A percentile compares a stretch with the other conserved stretches of the same genome.
phyloP scores from a whole-genome alignment of 2,888 invertebrate species.

The Pyrocoelia pectoralis region DNA sequence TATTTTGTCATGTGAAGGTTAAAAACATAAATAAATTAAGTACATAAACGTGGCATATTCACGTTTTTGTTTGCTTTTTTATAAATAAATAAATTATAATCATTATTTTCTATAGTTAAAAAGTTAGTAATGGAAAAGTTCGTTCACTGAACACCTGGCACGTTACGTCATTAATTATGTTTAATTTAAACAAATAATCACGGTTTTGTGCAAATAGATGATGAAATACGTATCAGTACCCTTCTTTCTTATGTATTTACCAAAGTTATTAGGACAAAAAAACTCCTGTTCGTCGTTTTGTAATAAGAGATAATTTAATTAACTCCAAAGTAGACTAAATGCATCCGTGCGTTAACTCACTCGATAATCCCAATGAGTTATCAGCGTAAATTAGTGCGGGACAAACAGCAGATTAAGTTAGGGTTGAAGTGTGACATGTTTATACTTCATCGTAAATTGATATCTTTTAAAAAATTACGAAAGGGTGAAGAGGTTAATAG shows the following conservation, averaged over 20 bases:
- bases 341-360: not conserved
- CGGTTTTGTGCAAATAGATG: constrained; percentile 23
- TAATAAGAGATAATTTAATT: not conserved
- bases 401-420: constrained; percentile 22
- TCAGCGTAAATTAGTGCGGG: constrained; percentile 24
- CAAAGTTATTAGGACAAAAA: constrained; percentile 10
- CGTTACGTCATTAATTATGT: constrained; percentile 19
- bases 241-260: constrained; percentile 17
- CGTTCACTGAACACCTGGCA: constrained; percentile 20
- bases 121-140: constrained; percentile 12
- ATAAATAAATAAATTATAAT: not conserved
- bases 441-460: constrained; percentile 22
- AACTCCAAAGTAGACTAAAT: not conserved
- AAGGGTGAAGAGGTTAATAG: not conserved
- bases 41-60: constrained; percentile 2
- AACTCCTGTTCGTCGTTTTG: constrained; percentile 8
- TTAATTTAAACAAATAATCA: constrained; percentile 26
- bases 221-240: constrained; percentile 18
- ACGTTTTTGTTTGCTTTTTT: not conserved
- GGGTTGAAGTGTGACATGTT: constrained; percentile 29
- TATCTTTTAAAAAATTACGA: not conserved
- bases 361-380: constrained; percentile 3
- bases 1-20: constrained; percentile 20
- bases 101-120: not conserved
- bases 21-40: constrained; percentile 14